Evolutionary conservation across 2,888 invertebrate genomes (phyloP), one percentile per base, ranked within the genome.

Genomic region (Leucophenga maculata): DNA sequence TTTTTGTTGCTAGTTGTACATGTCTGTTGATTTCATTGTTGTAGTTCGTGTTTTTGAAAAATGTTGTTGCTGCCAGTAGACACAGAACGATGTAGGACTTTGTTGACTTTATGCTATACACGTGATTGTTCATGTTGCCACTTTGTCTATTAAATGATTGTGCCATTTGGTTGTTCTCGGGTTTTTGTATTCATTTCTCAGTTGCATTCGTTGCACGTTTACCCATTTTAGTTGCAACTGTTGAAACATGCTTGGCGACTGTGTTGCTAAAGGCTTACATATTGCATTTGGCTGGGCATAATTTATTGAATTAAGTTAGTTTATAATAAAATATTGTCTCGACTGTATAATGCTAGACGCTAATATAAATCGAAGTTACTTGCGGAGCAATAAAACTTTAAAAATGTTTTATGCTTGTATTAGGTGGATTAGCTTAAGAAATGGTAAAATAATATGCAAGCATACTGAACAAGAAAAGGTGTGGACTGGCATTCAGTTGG

Each of bases 91-190:
- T n/a, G n/a, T n/a, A 11, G 11, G 50, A 74, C 70, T 69, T 69
- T 69, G 68, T 77, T 69, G 68, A 55, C 73, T 76, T 80, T 78
- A 84, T 80, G 80, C 75, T 71, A 72, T 77, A 78, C 73, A 84
- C 84, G 84, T 80, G 84, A 84, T 80, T 82, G 59, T 75, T 74
- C 71, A 69, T 46, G 14, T 22, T 64, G 62, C 26, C 62, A 64
- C 72, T 65, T 68, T 76, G 80, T 78, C 73, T 77, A 74, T 82
- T 82, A 83, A 78, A 75, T 71, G 70, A 14, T 71, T 68, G 64
- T 68, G 69, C 54, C 11, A 18, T 39, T 59, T 52, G 55, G 52
- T 31, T 48, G 6, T 44, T 54, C 16, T 26, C 11, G 6, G 6
- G 2, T 16, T 46, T 60, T 57, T 65, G 57, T 54, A 3, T 20